phyloP scores from a whole-genome alignment of 1,140 invertebrate genomes.

The Lasioglossum baleicum region DNA sequence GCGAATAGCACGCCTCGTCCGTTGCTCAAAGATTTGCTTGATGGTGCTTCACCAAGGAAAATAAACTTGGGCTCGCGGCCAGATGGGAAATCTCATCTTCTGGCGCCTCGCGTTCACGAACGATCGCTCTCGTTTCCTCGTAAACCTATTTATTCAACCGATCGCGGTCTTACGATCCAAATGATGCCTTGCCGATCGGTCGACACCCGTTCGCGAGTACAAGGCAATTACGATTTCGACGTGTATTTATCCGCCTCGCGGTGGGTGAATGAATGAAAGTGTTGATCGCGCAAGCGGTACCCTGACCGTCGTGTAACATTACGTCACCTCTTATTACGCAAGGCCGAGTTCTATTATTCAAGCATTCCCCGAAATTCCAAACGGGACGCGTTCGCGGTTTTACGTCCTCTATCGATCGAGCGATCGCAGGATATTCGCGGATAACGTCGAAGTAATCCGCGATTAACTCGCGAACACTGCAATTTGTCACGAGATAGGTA shows the following conservation, averaged over 20 bases:
- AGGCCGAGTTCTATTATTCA: neutral
- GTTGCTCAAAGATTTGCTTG: neutral
- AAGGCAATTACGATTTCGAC: too few species aligned
- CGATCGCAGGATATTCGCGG: too few species aligned
- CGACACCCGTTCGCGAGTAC: too few species aligned
- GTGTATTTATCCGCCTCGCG: neutral
- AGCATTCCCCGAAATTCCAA: slow-evolving; percentile 2
- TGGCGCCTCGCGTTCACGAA: neutral
- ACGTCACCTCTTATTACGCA: slow-evolving; percentile 33
- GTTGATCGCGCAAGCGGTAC: slow-evolving; percentile 36
- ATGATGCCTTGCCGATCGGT: too few species aligned
- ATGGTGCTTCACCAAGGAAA: slow-evolving; percentile 39
- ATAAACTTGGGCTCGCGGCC: slow-evolving; percentile 33
- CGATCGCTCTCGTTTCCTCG: too few species aligned
- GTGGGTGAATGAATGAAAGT: slow-evolving; percentile 53
- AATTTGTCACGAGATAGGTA: slow-evolving; percentile 17
- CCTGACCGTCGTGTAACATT: slow-evolving; percentile 20
- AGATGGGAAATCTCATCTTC: slow-evolving; percentile 40
- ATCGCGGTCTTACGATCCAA: too few species aligned
- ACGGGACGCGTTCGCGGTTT: too few species aligned
- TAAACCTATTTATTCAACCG: too few species aligned
- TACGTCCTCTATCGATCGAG: too few species aligned
- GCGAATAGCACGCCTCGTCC: neutral
- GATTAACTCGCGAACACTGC: slow-evolving; percentile 1
- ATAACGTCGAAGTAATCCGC: neutral